Evolutionary conservation across 2,888 invertebrate genomes (phyloP).

Genomic region (Drosophila kokeensis): DNA sequence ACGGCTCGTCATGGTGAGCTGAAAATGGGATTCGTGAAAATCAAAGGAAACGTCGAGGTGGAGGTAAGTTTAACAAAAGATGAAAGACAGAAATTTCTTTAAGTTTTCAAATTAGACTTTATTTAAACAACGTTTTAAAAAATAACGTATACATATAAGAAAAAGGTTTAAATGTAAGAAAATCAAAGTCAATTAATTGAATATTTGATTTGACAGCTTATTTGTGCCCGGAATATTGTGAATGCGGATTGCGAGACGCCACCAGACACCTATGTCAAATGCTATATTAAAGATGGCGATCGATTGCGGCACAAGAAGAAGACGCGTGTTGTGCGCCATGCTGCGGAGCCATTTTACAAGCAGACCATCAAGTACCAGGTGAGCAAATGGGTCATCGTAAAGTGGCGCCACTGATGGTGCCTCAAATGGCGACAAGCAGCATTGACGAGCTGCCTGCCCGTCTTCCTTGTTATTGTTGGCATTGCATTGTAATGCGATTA

Average conservation of each 20-base stretch:
- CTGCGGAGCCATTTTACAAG: slow-evolving; percentile 93
- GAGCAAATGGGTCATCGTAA: slow-evolving; percentile 46
- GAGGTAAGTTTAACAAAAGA: slow-evolving; percentile 86
- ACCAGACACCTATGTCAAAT: slow-evolving; percentile 96
- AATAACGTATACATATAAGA: background rate
- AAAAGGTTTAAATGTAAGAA: background rate
- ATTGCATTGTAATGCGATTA: slow-evolving; percentile 66
- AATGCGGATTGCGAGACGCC: slow-evolving; percentile 90
- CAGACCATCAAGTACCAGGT: slow-evolving; percentile 94
- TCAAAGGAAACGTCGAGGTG: slow-evolving; percentile 96
- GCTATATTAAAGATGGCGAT: slow-evolving; percentile 95
- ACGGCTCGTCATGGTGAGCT: slow-evolving; percentile 92
- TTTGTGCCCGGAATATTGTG: slow-evolving; percentile 89
- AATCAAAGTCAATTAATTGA: background rate
- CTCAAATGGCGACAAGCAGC: slow-evolving; percentile 23
- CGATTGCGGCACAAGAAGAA: slow-evolving; percentile 96
- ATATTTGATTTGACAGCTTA: slow-evolving; percentile 84
- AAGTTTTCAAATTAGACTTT: no score
- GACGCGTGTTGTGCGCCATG: slow-evolving; percentile 93
- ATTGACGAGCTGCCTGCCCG: slow-evolving; percentile 19
- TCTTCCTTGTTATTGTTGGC: slow-evolving; percentile 13
- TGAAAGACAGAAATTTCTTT: background rate
- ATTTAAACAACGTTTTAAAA: background rate
- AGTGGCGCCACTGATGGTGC: slow-evolving; percentile 19
- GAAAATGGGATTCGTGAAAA: slow-evolving; percentile 94